These are phyloP conservation scores for Papilio glaucus DNA, from an alignment of 1,140 invertebrate genomes.

Conservation along the genomic window DNA sequence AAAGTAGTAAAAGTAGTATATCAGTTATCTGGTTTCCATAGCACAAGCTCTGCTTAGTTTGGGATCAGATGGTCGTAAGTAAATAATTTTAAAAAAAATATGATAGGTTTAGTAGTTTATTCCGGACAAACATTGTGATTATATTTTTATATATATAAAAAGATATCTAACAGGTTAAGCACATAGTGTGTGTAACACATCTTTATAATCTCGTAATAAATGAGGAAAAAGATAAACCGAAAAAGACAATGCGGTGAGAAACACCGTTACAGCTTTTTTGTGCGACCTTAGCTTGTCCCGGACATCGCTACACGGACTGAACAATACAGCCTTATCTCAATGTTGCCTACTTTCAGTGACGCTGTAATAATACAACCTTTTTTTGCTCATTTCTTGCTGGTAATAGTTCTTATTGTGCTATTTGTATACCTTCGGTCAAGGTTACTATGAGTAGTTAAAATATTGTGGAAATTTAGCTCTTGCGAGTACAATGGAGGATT, in stretches of 20 bases:
- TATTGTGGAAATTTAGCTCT: background rate
- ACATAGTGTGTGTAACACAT: background rate
- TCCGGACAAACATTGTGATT: no score
- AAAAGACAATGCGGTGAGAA: slow-evolving; percentile 11
- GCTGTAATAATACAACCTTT: slow-evolving; percentile 1
- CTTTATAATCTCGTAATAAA: background rate
- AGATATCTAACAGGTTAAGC: background rate
- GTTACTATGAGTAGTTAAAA: no score
- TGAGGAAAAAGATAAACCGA: background rate
- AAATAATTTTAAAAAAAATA: no score
- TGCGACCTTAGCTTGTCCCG: slow-evolving; percentile 14
- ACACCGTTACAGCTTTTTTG: slow-evolving; percentile 8
- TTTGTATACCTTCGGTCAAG: slow-evolving; percentile 13
- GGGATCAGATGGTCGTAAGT: no score
- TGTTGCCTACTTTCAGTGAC: slow-evolving; percentile 24
- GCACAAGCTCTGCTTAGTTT: no score
- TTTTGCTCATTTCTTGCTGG: slow-evolving; percentile 19
- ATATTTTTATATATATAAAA: no score
- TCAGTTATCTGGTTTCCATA: no score
- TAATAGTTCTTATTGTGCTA: background rate
- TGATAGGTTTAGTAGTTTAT: no score
- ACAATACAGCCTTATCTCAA: slow-evolving; percentile 15
- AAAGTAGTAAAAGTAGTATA: no score
- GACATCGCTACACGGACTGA: background rate
- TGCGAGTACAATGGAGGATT: background rate